Evolutionary conservation across 2,888 invertebrate species (phyloP).

Genomic region (Sarcophaga carnaria): DNA sequence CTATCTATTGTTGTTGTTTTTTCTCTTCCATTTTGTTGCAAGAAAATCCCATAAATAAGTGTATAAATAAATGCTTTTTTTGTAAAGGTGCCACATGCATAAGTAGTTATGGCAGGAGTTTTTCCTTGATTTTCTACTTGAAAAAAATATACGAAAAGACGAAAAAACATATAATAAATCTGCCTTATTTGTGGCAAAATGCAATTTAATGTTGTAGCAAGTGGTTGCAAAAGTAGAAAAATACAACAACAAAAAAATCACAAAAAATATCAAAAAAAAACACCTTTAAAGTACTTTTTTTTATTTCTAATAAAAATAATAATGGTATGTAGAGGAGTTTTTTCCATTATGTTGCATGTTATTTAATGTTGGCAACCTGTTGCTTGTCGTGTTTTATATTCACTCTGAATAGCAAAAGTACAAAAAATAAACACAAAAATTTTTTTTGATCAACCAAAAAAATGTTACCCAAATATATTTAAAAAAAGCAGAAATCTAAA

Average conservation of each 20-base stretch:
- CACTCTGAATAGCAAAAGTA: slow-evolving; percentile 36
- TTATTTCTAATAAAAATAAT: slow-evolving; percentile 23
- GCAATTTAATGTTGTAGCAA: slow-evolving; percentile 65
- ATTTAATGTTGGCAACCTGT: slow-evolving; percentile 70
- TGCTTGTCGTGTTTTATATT: slow-evolving; percentile 70
- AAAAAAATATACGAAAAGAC: slow-evolving; percentile 5
- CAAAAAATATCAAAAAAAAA: slow-evolving; percentile 36
- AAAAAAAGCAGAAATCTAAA: neutral
- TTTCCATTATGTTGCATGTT: slow-evolving; percentile 64
- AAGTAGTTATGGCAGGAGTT: slow-evolving; percentile 34
- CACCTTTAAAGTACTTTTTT: slow-evolving; percentile 48
- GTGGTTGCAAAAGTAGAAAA: slow-evolving; percentile 20
- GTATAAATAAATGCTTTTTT: slow-evolving; percentile 43
- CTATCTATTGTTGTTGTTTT: neutral
- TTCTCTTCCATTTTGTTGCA: neutral
- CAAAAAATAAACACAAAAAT: neutral
- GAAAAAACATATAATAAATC: slow-evolving; percentile 44
- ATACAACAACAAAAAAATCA: slow-evolving; percentile 9
- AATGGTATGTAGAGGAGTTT: slow-evolving; percentile 46
- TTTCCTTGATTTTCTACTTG: slow-evolving; percentile 5
- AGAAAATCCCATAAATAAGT: slow-evolving; percentile 38
- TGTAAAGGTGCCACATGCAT: slow-evolving; percentile 55
- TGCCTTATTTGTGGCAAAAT: slow-evolving; percentile 69
- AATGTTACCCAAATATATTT: slow-evolving; percentile 36
- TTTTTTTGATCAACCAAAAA: slow-evolving; percentile 7